Conservation (phyloP, 2,888 invertebrate species). For the Lathronympha strigana region DNA sequence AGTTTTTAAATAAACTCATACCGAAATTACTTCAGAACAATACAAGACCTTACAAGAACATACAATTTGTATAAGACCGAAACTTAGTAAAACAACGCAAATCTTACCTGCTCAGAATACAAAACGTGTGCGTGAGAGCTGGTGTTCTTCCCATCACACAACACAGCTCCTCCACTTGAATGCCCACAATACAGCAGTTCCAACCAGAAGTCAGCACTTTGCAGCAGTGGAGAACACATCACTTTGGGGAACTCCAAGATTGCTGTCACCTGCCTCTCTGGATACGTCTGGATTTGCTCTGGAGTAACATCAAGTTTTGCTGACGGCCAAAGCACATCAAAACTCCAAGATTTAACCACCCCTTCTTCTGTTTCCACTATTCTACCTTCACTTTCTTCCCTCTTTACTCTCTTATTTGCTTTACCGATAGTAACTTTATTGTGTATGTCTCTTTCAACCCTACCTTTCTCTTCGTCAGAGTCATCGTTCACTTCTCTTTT, state of each 20-base stretch:
- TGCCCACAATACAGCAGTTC: slow-evolving; percentile 92
- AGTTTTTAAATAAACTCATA: too few species aligned
- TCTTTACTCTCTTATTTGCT: slow-evolving; percentile 52
- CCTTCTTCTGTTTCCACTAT: slow-evolving; percentile 74
- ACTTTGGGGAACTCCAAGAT: slow-evolving; percentile 90
- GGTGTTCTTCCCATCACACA: slow-evolving; percentile 86
- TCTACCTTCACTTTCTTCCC: slow-evolving; percentile 64
- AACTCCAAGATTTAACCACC: slow-evolving; percentile 80
- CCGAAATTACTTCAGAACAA: too few species aligned
- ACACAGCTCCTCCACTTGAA: slow-evolving; percentile 85
- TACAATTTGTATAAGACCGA: neutral
- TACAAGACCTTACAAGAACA: too few species aligned
- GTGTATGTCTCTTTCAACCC: neutral
- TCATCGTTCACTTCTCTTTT: neutral
- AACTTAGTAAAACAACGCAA: too few species aligned
- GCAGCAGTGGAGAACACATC: slow-evolving; percentile 86
- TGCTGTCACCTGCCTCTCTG: slow-evolving; percentile 89
- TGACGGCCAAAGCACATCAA: slow-evolving; percentile 93
- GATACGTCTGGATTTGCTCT: slow-evolving; percentile 91
- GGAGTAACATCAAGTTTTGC: slow-evolving; percentile 89
- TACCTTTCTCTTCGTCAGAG: neutral
- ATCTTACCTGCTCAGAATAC: slow-evolving; percentile 89
- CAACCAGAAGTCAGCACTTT: slow-evolving; percentile 89
- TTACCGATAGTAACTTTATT: neutral
- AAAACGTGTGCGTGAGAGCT: slow-evolving; percentile 85